Percentiles rank a stretch among this genome's conserved stretches.
Conservation (phyloP, 2,797 vertebrate species). For the Chelonia mydas region DNA sequence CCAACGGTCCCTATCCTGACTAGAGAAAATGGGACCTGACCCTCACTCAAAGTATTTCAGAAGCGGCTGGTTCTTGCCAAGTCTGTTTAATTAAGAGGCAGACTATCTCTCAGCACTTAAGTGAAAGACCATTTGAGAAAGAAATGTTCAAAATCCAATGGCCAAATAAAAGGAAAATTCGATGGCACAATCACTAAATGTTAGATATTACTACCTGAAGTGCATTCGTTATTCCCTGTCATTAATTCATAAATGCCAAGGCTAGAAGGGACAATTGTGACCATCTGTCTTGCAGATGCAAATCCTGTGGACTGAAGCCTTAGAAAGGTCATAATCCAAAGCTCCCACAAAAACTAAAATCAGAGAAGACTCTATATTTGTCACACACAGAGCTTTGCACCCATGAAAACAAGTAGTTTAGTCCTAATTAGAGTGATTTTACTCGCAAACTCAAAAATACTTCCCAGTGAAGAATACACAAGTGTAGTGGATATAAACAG, state of each 20-base stretch:
- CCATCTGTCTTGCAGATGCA: conserved; percentile 6
- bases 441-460: neutral
- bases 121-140: conserved; percentile 65
- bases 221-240: conserved; percentile 62
- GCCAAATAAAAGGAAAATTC: conserved; percentile 68
- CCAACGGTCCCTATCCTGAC: neutral
- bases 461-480: neutral
- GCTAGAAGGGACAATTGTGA: neutral
- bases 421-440: neutral
- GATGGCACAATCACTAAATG: conserved; percentile 55
- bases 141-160: conserved; percentile 61
- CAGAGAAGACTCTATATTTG: neutral
- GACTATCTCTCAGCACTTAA: conserved; percentile 62
- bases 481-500: neutral
- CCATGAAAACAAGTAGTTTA: neutral
- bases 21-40: conserved; percentile 8
- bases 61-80: conserved; percentile 50
- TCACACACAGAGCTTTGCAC: neutral
- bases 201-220: conserved; percentile 49
- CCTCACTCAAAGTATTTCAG: conserved; percentile 38
- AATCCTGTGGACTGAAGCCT: neutral
- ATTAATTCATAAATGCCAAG: neutral
- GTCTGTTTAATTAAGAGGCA: conserved; percentile 44
- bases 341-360: neutral
- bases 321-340: neutral